Percentiles rank a stretch among this genome's conserved stretches.
These are phyloP conservation scores for Bombyx mandarina DNA, from an alignment of 1,140 invertebrate genomes.

Conservation along the genomic window DNA sequence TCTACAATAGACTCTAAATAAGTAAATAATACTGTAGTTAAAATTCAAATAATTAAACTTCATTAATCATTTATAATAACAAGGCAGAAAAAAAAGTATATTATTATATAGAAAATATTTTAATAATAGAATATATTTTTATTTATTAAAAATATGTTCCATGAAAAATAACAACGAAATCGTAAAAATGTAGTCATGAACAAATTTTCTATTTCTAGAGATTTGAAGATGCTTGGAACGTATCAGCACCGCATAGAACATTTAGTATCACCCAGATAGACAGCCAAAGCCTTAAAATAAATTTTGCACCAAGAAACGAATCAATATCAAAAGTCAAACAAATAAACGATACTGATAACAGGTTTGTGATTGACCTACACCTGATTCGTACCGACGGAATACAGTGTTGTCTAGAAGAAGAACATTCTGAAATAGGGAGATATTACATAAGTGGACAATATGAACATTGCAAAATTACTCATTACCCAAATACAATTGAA, in stretches of 20 bases:
- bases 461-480: constrained; percentile 41
- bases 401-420: constrained; percentile 47
- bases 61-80: too few relatives aligned
- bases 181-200: not conserved
- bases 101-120: not conserved
- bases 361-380: constrained; percentile 51
- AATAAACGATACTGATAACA: constrained; percentile 28
- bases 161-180: not conserved
- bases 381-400: constrained; percentile 47
- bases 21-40: too few relatives aligned
- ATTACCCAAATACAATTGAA: constrained; percentile 37
- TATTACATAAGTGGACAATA: constrained; percentile 56
- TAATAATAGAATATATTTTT: too few relatives aligned
- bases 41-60: too few relatives aligned
- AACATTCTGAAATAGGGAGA: constrained; percentile 51
- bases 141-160: too few relatives aligned
- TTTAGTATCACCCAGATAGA: constrained; percentile 30
- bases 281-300: constrained; percentile 34
- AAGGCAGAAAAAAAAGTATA: too few relatives aligned
- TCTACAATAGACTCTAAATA: too few relatives aligned
- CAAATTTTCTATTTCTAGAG: constrained; percentile 30
- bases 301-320: constrained; percentile 45
- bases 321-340: constrained; percentile 45
- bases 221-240: constrained; percentile 49
- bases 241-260: constrained; percentile 51